Evolutionary conservation across 2,797 vertebrate species (phyloP), one percentile per base, ranked within the genome.

Genomic region (Macropus fuliginosus): DNA sequence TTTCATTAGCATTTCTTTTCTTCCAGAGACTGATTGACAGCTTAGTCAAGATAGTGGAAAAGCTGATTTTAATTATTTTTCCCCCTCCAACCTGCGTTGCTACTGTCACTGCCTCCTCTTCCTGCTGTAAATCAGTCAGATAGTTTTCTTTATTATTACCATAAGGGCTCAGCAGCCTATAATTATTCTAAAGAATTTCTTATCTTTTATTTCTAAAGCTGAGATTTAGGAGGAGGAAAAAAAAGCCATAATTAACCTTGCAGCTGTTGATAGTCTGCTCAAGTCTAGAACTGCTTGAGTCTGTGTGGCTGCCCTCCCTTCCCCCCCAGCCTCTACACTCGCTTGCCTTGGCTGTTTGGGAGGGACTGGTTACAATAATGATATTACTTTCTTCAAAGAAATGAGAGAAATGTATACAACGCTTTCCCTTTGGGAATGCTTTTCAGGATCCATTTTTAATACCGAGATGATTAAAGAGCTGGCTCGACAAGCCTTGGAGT

Each of bases 1-100:
- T 99, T 99, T 99, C 99, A 99, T 99, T 99, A 99, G 99, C 98
- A 98, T 98, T 98, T 99, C 99, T 99, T 99, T 99, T 99, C 99
- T 99, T 99, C 98, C 98, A 55, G 54, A 98, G 95, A 97, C 98
- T 99, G 99, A 99, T 98, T 99, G 99, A 99, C 99, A 99, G 99
- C 99, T 98, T 98, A 98, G 98, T 98, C 98, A 98, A 99, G 99
- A 99, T 99, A 99, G 98, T 92, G 96, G 98, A 98, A 97, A 98
- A 98, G 99, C 98, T 99, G 99, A 99, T 99, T 99, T 99, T 99
- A 99, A 99, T 99, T 99, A 98, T 99, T 99, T 99, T 98, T 97
- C 94, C 74, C 66, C 98, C 98, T 98, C 96, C 98, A 98, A 98
- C 98, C 98, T 99, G 98, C 98, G 97, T 98, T 97, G 96, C 98